Conservation (phyloP, 2,888 invertebrate species). For the Coenonympha glycerion region DNA sequence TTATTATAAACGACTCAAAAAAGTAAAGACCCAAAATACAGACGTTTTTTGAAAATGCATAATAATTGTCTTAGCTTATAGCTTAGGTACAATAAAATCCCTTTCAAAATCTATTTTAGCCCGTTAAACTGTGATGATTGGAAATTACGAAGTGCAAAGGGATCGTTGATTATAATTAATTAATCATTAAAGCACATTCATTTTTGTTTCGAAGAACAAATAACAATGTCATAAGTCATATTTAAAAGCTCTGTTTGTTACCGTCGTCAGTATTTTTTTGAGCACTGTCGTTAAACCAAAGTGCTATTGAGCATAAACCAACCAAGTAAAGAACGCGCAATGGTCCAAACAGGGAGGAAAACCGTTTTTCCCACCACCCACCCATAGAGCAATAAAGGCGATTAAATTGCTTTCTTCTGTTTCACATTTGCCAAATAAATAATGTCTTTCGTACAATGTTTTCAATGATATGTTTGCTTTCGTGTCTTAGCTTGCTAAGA, state of each 20-base stretch:
- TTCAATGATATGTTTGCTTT: not conserved
- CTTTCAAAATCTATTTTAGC: too few species aligned
- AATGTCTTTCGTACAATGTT: slow-evolving; percentile 1
- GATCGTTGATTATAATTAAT: too few species aligned
- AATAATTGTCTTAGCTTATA: too few species aligned
- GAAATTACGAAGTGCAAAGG: too few species aligned
- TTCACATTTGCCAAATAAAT: slow-evolving; percentile 2
- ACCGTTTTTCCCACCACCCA: not conserved
- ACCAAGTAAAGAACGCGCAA: slow-evolving; percentile 8
- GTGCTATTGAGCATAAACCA: slow-evolving; percentile 3
- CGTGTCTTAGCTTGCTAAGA: slow-evolving; percentile 1
- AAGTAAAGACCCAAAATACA: too few species aligned
- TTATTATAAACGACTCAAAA: too few species aligned
- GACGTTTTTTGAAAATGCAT: too few species aligned
- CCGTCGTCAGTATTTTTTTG: not conserved
- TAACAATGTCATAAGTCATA: too few species aligned
- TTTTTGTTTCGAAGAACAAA: too few species aligned
- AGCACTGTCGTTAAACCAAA: not conserved
- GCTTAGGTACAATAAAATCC: too few species aligned
- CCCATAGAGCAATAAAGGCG: slow-evolving; percentile 5
- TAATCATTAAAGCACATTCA: too few species aligned
- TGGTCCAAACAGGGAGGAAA: not conserved
- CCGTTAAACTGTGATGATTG: too few species aligned
- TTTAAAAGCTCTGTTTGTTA: not conserved
- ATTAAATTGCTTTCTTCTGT: slow-evolving; percentile 12